These are phyloP conservation scores for Acrocyrtus sp. DNA, from an alignment of 2,888 invertebrate genomes.

Conservation along the genomic window DNA sequence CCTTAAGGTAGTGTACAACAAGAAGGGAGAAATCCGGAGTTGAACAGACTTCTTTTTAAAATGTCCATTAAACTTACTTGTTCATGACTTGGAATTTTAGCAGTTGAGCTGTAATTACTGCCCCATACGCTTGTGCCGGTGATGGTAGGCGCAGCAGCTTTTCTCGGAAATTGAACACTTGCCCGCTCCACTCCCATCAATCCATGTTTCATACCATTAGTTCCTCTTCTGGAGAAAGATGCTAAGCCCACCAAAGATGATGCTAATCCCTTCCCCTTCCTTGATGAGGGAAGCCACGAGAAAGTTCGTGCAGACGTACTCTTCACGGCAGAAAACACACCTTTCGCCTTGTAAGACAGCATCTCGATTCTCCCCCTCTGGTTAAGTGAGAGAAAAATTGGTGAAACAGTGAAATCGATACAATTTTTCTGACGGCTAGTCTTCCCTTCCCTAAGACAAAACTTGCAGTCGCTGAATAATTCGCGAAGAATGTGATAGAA, in stretches of 20 bases:
- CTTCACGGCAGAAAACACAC: not conserved
- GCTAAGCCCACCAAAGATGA: conserved; percentile 25
- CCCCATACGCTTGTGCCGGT: no score
- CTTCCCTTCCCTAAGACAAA: no score
- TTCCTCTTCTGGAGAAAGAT: conserved; percentile 33
- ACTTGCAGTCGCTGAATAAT: no score
- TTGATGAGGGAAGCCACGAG: not conserved
- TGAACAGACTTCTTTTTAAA: no score
- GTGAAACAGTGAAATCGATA: not conserved
- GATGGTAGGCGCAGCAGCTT: not conserved
- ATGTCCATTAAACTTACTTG: conserved; percentile 18
- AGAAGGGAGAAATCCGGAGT: no score
- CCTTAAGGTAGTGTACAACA: no score
- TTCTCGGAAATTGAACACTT: conserved; percentile 34
- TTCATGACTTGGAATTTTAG: conserved; percentile 36
- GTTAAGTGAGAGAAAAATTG: conserved; percentile 6
- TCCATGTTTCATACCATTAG: conserved; percentile 36
- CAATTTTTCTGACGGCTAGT: not conserved
- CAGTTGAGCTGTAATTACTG: conserved; percentile 16
- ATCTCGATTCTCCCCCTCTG: conserved; percentile 5
- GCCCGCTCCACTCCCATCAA: conserved; percentile 31
- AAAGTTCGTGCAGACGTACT: not conserved
- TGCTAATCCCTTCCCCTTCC: not conserved
- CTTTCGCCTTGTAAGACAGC: conserved; percentile 6
- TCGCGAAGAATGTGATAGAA: no score